These are phyloP conservation scores for Buphagus erythrorhynchus DNA, from an alignment of 2,797 vertebrate genomes.

Conservation along the genomic window DNA sequence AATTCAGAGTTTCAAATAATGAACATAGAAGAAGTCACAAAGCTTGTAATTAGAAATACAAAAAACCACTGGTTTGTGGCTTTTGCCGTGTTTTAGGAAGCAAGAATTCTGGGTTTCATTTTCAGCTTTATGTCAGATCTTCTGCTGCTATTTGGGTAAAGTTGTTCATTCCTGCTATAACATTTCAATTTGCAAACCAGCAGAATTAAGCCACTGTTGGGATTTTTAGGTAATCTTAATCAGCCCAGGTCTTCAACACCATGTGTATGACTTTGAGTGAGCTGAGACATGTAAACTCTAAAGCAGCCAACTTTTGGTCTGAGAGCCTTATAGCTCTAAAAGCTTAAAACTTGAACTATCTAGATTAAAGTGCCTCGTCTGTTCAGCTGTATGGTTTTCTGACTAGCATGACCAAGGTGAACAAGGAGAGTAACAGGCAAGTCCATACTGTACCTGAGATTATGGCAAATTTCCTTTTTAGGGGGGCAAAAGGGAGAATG, in stretches of 20 bases:
- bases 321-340: neutral
- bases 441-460: neutral
- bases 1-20: neutral
- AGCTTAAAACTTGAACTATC: neutral
- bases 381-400: neutral
- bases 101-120: neutral
- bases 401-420: neutral
- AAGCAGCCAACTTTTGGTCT: neutral
- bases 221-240: neutral
- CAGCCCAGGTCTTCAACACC: neutral
- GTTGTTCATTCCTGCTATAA: neutral
- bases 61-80: neutral
- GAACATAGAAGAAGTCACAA: neutral
- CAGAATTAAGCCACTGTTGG: neutral
- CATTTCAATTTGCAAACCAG: neutral
- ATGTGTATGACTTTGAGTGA: neutral
- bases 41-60: neutral
- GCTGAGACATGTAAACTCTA: neutral
- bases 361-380: accelerated
- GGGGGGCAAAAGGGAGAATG: accelerated
- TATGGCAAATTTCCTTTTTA: accelerated
- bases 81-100: neutral
- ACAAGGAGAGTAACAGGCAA: neutral
- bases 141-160: neutral
- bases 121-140: neutral